Base-by-base conservation (phyloP, 2,113 vertebrate genomes). In the Barnardius zonarius region DNA sequence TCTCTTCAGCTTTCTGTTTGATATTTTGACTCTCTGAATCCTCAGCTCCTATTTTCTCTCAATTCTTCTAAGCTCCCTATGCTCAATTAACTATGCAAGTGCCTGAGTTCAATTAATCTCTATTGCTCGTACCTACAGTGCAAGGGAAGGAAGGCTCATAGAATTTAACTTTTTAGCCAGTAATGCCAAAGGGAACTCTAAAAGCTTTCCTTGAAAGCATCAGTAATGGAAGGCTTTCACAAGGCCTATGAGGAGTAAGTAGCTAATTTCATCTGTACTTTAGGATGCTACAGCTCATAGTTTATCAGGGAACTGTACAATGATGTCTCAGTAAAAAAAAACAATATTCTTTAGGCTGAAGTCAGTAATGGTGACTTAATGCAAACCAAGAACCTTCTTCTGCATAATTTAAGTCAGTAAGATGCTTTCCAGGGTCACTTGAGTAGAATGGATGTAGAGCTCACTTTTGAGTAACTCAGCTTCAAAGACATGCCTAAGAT, bases 61-160 rank as follows among this genome's bases (percentile, higher is more conserved):
- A 55, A 17, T 4, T 84, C 20, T 87, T 92, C 55, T 55, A 85
- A 75, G 24, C 16, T 66, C 24, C 7, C 8, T 83, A 17, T 73
- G 7, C 35, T 80, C 9, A 4, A 19, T 79, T 46, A 72, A 17
- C 9, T 59, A 31, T 0, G 0, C 31, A 27, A 7, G 9, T 54
- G 3, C 10, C 57, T 73, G 52, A 86, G 19, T n/a, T 41, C 30
- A 30, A 14, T 46, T 93, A 70, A 24, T 44, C 41, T 77, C 3
- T 2, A 70, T n/a, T 83, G 17, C 17, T 63, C 1, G 0, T 62
- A 43, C 12, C 16, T 22, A 4, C 33, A 51, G 20, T 30, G 10
- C 24, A 86, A 52, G 16, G 35, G 48, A 73, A 62, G 18, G n/a
- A 68, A 93, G 28, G 24, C 24, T 49, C 31, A 78, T 24, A 59